Evolutionary conservation across 2,797 vertebrate species (phyloP), one percentile per base, ranked within the genome.

Genomic region (Amniataba percoides): DNA sequence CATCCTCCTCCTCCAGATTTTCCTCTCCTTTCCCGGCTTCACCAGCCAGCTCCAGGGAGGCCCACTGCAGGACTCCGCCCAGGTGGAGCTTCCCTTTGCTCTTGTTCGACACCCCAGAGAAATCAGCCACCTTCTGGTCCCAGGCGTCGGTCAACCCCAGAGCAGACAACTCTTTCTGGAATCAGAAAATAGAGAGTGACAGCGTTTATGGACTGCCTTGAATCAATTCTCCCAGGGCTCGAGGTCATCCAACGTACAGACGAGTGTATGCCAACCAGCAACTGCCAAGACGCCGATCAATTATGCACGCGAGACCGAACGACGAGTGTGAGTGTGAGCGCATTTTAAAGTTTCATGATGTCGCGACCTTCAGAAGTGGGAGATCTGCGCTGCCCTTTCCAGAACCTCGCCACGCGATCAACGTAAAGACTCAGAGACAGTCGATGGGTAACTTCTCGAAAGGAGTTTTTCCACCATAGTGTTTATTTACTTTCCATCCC

Each of bases 91-190:
- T 92, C 27, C 85, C 87, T 69, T 72, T 76, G 46, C 86, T 39
- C 52, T 86, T 75, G 11, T 62, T 82, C 0, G 85, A 88, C 64
- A 90, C 59, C 8, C 88, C 75, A 0, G 94, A 91, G 81, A 95
- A 93, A 67, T 94, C 92, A 0, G 91, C 92, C 56, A 21, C 76
- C 66, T 88, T 78, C 82, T 85, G 83, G 70, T 93, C 89, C 89
- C 91, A 94, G 19, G 86, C 85, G 1, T 93, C 84, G 0, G 87
- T 89, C 88, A 95, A 59, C 21, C 95, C 94, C 78, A 95, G 83
- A 42, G 88, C 71, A 2, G 84, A 72, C 69, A 94, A 64, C 65
- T 86, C 79, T 63, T 94, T 91, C 94, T 95, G 74, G 1, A 83
- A 75, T 3, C 0, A 7, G 7, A 66, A 55, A 74, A 55, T 2